A percentile compares a stretch with the other conserved stretches of the same genome.
Conservation (phyloP, 1,140 invertebrate species). For the Thaumatotibia leucotreta region DNA sequence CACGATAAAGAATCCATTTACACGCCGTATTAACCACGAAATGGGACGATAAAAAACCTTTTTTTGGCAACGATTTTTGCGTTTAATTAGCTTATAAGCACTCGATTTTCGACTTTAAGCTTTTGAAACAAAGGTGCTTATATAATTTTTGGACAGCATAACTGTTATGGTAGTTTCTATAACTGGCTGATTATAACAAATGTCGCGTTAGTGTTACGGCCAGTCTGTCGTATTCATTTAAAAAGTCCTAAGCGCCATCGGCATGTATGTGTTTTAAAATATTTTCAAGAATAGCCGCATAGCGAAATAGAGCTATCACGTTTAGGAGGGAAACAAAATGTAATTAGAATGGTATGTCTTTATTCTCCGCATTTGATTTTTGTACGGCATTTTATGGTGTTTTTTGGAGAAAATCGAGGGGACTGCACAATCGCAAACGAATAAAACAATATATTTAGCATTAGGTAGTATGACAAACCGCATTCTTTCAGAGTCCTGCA, state of each 20-base stretch:
- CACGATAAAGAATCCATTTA: slow-evolving; percentile 74
- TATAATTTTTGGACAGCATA: not conserved
- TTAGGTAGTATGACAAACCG: too few species aligned
- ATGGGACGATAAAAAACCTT: slow-evolving; percentile 56
- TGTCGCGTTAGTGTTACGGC: slow-evolving; percentile 43
- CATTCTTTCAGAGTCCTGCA: too few species aligned
- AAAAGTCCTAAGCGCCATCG: not conserved
- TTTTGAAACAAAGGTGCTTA: not conserved
- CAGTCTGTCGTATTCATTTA: not conserved
- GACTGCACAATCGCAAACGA: too few species aligned
- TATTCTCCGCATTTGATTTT: slow-evolving; percentile 9
- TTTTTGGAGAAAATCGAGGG: not conserved
- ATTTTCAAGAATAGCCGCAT: slow-evolving; percentile 25
- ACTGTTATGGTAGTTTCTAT: slow-evolving; percentile 16
- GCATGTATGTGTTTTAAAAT: not conserved
- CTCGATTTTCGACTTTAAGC: slow-evolving; percentile 22
- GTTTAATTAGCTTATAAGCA: slow-evolving; percentile 9
- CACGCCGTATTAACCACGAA: slow-evolving; percentile 66
- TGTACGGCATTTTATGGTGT: not conserved
- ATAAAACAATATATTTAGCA: too few species aligned
- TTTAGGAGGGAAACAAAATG: slow-evolving; percentile 54
- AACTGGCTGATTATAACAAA: slow-evolving; percentile 66
- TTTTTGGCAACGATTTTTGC: slow-evolving; percentile 26
- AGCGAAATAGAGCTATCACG: slow-evolving; percentile 64
- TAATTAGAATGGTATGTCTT: slow-evolving; percentile 6